Percentiles rank a stretch among this genome's conserved stretches.
Evolutionary conservation across 2,888 invertebrate genomes (phyloP).

Genomic region (Cactoblastis cactorum): DNA sequence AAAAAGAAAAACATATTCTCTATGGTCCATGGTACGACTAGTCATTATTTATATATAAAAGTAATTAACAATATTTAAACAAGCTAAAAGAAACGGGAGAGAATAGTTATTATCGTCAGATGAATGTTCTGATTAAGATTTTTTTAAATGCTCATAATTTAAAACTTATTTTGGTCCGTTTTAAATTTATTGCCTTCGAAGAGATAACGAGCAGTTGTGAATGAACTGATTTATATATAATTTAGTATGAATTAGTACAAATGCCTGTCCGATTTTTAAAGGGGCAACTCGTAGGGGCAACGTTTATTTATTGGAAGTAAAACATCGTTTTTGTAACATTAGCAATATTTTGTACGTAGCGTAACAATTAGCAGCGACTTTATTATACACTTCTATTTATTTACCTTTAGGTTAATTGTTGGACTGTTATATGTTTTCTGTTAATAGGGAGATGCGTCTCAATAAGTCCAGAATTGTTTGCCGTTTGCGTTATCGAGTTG

Average conservation of each 20-base stretch:
- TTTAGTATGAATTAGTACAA: conserved; percentile 58
- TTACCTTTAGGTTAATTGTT: conserved; percentile 57
- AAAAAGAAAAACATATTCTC: conserved; percentile 44
- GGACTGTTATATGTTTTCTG: conserved; percentile 56
- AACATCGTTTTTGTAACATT: conserved; percentile 57
- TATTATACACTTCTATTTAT: conserved; percentile 48
- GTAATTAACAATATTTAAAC: conserved; percentile 57
- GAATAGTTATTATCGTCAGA: conserved; percentile 36
- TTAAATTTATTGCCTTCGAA: conserved; percentile 17
- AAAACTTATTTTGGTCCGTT: conserved; percentile 26
- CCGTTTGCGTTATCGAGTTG: neutral
- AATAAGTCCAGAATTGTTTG: conserved; percentile 21
- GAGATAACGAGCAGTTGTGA: conserved; percentile 26
- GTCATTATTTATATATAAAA: conserved; percentile 72
- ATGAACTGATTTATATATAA: conserved; percentile 36
- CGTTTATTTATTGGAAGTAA: conserved; percentile 23
- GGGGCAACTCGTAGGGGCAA: conserved; percentile 34
- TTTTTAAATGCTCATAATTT: conserved; percentile 44
- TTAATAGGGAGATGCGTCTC: conserved; percentile 29
- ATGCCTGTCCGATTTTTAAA: conserved; percentile 42
- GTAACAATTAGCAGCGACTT: conserved; percentile 51
- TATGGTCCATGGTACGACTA: conserved; percentile 73
- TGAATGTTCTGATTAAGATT: conserved; percentile 33
- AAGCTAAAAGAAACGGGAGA: conserved; percentile 48
- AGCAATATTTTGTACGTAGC: conserved; percentile 50